A percentile compares a stretch with the other conserved stretches of the same genome.
Evolutionary conservation across 2,797 vertebrate genomes (phyloP).

Genomic region (Megalops cyprinoides): DNA sequence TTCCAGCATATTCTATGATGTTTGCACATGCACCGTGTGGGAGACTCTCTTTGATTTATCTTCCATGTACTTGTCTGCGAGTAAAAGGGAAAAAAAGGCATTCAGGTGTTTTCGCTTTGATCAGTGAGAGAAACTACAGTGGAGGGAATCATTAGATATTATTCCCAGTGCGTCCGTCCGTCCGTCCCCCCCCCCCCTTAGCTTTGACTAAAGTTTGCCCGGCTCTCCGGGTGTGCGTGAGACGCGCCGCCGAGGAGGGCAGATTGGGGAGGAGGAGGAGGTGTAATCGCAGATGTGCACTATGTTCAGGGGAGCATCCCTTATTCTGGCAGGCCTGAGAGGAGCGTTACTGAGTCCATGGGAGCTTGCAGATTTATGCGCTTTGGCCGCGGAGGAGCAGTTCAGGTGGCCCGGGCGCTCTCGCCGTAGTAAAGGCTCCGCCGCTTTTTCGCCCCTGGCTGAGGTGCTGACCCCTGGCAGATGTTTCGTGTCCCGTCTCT

Average conservation of each 20-base stretch:
- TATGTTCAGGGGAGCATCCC: conserved; percentile 1
- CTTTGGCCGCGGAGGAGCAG: neutral
- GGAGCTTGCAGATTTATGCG: neutral
- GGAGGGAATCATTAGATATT: neutral
- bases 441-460: neutral
- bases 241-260: neutral
- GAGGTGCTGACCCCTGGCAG: conserved; percentile 6
- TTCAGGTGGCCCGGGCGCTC: conserved; percentile 1
- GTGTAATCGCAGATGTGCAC: neutral
- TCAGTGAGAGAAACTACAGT: neutral
- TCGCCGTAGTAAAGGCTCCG: conserved; percentile 7
- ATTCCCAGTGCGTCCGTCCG: neutral
- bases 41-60: neutral
- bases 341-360: neutral
- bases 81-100: neutral
- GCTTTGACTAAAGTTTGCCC: neutral
- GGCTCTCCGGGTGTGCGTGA: neutral
- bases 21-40: neutral
- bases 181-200: no score
- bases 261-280: neutral
- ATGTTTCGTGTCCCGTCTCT: conserved; percentile 6
- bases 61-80: neutral
- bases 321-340: conserved; percentile 17
- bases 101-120: no score
- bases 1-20: neutral